Evolutionary conservation across 2,888 invertebrate species (phyloP).

Genomic region (Netelia virgata): DNA sequence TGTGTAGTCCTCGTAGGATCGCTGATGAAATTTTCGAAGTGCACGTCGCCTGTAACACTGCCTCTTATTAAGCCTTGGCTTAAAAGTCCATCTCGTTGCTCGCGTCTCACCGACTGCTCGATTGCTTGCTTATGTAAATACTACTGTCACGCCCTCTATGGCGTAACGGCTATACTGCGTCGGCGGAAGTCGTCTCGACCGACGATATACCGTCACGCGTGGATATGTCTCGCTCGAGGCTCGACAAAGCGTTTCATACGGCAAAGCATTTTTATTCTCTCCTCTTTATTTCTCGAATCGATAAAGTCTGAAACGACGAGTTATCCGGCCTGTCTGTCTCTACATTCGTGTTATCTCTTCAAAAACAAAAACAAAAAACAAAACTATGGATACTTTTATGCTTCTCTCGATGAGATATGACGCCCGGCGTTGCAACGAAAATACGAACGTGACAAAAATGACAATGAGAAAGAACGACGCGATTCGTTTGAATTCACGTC

Average conservation of each 20-base stretch:
- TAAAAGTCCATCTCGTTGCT: neutral
- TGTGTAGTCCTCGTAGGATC: too few relatives aligned
- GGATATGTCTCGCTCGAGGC: slow-evolving; percentile 17
- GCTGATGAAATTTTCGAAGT: too few relatives aligned
- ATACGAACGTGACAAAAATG: slow-evolving; percentile 44
- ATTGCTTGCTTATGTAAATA: neutral
- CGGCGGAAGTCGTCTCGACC: slow-evolving; percentile 34
- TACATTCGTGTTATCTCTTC: slow-evolving; percentile 1
- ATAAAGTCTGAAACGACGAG: slow-evolving; percentile 54
- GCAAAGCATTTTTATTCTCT: slow-evolving; percentile 29
- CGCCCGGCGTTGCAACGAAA: slow-evolving; percentile 30
- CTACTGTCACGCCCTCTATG: slow-evolving; percentile 19
- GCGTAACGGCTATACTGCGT: slow-evolving; percentile 30
- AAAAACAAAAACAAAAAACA: neutral
- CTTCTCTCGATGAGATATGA: slow-evolving; percentile 46
- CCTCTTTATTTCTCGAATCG: slow-evolving; percentile 46
- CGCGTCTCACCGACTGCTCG: neutral
- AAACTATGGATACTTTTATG: slow-evolving; percentile 45
- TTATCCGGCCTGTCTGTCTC: slow-evolving; percentile 19
- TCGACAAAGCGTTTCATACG: slow-evolving; percentile 19
- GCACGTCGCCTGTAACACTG: too few relatives aligned
- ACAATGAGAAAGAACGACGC: slow-evolving; percentile 8
- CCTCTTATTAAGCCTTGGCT: neutral
- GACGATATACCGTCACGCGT: slow-evolving; percentile 7
- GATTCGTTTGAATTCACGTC: neutral